phyloP scores from a whole-genome alignment of 2,113 vertebrate genomes.

The Hypanus sabinus region DNA sequence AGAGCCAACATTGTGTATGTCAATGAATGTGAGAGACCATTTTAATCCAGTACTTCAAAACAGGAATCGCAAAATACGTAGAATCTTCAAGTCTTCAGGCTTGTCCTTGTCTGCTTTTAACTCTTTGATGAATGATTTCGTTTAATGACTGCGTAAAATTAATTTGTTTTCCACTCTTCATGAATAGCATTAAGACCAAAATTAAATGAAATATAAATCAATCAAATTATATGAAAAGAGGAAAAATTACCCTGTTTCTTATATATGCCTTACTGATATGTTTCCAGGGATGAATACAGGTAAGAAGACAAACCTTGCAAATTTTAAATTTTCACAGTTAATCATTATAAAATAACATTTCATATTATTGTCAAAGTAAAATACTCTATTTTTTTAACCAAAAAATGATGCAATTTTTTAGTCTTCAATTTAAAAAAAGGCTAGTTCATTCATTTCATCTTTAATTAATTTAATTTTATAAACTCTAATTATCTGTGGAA shows the following conservation, averaged over 20 bases:
- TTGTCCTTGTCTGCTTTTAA: constrained; percentile 17
- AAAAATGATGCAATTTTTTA: neutral
- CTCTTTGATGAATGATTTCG: constrained; percentile 27
- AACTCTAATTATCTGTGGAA: neutral
- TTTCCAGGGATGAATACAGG: neutral
- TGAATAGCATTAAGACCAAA: neutral
- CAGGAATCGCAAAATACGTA: constrained; percentile 22
- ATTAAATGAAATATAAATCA: constrained; percentile 18
- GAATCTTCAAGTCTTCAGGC: constrained; percentile 23
- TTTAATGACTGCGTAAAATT: constrained; percentile 25
- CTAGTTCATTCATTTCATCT: constrained; percentile 21
- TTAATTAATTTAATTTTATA: constrained; percentile 31
- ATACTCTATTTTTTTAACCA: neutral
- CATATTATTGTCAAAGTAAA: neutral
- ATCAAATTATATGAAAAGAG: neutral
- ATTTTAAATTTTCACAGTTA: neutral
- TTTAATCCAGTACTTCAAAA: constrained; percentile 28
- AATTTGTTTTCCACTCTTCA: constrained; percentile 15
- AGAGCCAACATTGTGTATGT: constrained; percentile 13
- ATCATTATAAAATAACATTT: constrained; percentile 12
- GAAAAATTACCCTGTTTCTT: neutral
- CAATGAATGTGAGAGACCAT: constrained; percentile 18
- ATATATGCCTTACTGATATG: neutral
- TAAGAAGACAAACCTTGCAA: neutral
- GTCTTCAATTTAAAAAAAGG: neutral